phyloP scores from a whole-genome alignment of 2,888 invertebrate species.

The Andrena praecox region DNA sequence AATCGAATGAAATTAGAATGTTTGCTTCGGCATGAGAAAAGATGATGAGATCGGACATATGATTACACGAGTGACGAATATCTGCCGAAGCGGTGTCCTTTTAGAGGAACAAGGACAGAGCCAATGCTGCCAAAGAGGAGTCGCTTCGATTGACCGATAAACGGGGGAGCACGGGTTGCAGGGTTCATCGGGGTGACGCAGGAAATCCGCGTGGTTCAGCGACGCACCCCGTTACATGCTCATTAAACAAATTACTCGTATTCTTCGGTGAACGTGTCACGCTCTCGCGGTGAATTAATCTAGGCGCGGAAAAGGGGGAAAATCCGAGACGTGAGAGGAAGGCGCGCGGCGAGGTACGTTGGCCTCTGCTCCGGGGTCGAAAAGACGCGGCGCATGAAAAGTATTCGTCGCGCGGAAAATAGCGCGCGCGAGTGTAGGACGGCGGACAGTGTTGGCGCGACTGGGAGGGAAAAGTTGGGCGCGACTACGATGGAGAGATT shows the following conservation, averaged over 20 bases:
- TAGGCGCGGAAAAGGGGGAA: not conserved
- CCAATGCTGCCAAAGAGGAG: not conserved
- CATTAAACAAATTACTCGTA: conserved; percentile 32
- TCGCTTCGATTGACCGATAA: conserved; percentile 49
- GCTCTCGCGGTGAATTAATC: conserved; percentile 18
- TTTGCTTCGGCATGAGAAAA: too few relatives aligned
- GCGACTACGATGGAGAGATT: not conserved
- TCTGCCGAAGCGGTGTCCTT: too few relatives aligned
- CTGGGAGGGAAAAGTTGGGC: conserved; percentile 41
- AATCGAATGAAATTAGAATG: not conserved
- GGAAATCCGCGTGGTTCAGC: conserved; percentile 3
- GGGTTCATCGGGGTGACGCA: conserved; percentile 30
- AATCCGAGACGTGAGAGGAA: not conserved
- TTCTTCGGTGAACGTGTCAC: conserved; percentile 6
- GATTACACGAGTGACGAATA: too few relatives aligned
- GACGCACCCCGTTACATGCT: conserved; percentile 6
- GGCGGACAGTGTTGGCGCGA: conserved; percentile 33
- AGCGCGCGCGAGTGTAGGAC: conserved; percentile 13
- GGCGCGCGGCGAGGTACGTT: conserved; percentile 39
- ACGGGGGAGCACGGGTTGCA: conserved; percentile 6
- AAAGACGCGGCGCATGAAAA: conserved; percentile 41
- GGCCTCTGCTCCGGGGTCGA: conserved; percentile 28
- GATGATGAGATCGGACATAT: too few relatives aligned
- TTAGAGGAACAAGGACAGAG: not conserved
- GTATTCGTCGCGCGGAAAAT: conserved; percentile 46